Evolutionary conservation across 2,888 invertebrate species (phyloP), one percentile per base, ranked within the genome.

Genomic region (Ligdia adustata): DNA sequence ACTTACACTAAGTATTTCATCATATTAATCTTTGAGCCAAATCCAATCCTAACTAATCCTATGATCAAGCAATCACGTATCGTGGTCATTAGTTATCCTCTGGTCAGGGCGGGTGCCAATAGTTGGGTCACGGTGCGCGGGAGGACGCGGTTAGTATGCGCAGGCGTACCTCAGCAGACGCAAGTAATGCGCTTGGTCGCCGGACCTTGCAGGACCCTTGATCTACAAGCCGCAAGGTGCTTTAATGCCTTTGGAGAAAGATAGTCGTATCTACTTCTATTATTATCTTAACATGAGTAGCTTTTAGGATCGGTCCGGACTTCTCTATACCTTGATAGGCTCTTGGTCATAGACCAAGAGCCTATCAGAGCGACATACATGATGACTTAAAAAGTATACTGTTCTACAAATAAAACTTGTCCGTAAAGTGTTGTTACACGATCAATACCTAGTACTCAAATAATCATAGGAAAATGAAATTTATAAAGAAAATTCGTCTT

Each of bases 131-230:
- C 68, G 57, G 59, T 70, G 66, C 9, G 11, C 69, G 57, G 60
- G 70, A 75, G 79, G 81, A 76, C 79, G 72, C 40, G 16, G 46
- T 83, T 82, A 66, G 78, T 82, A 83, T 81, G 79, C 82, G 62
- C 46, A 31, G 7, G 49, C 40, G 67, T 61, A 58, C 48, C 26
- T 26, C 50, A 15, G 42, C 29, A 26, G 29, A 50, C 52, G 58
- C 33, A 20, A 38, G 15, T 46, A 27, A 29, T 33, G 60, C 56
- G 50, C 62, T 45, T 55, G 60, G 66, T 60, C 60, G 43, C 41
- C 41, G 49, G 52, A 55, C 60, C 66, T 66, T 69, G 72, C 64
- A 60, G 56, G 55, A 48, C 72, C 76, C 77, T 76, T 77, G 77
- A 74, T 75, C 77, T 73, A 72, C 60, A 72, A 73, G 62, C 43